phyloP scores from a whole-genome alignment of 1,140 invertebrate species.

The Drosophila dunni region DNA sequence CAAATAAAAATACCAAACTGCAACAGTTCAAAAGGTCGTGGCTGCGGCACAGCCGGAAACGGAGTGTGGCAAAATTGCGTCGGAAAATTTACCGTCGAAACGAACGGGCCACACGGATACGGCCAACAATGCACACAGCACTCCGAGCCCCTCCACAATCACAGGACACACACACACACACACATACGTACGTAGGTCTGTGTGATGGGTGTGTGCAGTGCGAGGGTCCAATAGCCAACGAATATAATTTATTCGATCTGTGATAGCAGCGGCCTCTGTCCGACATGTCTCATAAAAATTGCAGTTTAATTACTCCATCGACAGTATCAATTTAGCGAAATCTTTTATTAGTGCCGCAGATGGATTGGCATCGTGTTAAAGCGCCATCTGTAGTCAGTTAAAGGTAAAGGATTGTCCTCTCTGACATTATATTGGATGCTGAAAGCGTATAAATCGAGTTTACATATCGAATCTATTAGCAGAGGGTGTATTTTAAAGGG shows the following conservation, averaged over 20 bases:
- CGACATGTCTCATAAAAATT: constrained; percentile 84
- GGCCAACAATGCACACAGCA: constrained; percentile 36
- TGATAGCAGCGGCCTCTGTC: constrained; percentile 81
- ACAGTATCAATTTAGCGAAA: constrained; percentile 84
- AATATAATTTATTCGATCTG: constrained; percentile 84
- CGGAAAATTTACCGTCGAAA: constrained; percentile 67
- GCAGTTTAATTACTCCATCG: constrained; percentile 84
- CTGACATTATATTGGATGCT: background rate
- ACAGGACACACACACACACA: constrained; percentile 10
- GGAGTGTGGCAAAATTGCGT: constrained; percentile 66
- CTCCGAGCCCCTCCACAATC: constrained; percentile 9
- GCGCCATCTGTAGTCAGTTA: constrained; percentile 75
- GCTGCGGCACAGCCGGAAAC: constrained; percentile 23
- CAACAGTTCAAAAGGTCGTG: constrained; percentile 8
- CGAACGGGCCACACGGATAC: constrained; percentile 50
- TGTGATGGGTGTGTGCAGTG: constrained; percentile 1
- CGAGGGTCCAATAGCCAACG: constrained; percentile 40
- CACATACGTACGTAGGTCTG: background rate
- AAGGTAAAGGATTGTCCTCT: constrained; percentile 45
- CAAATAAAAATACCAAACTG: background rate
- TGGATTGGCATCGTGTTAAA: constrained; percentile 82
- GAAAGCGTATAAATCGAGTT: background rate
- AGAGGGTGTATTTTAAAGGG: background rate
- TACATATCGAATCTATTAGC: constrained; percentile 5
- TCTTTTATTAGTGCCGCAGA: constrained; percentile 81